phyloP scores from a whole-genome alignment of 2,888 invertebrate genomes.

The Dicranocentrus wangi region DNA sequence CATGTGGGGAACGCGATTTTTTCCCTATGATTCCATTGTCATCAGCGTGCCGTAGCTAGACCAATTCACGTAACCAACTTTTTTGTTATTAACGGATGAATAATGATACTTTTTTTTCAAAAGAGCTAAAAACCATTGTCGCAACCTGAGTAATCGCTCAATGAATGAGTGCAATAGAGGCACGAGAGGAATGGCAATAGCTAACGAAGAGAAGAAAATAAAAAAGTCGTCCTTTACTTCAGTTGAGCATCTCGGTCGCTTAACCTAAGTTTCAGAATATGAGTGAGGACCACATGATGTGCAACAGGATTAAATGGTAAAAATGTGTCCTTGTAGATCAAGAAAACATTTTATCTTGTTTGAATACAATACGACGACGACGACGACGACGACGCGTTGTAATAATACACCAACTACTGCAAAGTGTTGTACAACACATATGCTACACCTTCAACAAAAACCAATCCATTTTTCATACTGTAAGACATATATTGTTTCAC shows the following conservation, averaged over 20 bases:
- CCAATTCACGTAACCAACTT: background rate
- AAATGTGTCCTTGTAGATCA: slow-evolving; percentile 4
- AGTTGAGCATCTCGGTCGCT: background rate
- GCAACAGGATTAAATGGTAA: slow-evolving; percentile 14
- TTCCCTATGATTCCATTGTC: no score
- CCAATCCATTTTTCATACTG: no score
- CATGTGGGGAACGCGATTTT: no score
- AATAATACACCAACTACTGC: no score
- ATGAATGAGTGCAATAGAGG: slow-evolving; percentile 6
- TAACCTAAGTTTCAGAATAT: background rate
- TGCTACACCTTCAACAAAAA: no score
- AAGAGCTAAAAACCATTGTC: background rate
- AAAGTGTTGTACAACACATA: no score
- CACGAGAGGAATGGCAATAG: background rate
- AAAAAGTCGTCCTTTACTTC: background rate
- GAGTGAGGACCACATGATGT: slow-evolving; percentile 18
- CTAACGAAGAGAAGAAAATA: no score
- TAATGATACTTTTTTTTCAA: slow-evolving; percentile 7
- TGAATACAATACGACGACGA: slow-evolving; percentile 8
- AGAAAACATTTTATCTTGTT: background rate
- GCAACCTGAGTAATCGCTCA: slow-evolving; percentile 6
- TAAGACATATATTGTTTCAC: no score
- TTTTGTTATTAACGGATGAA: slow-evolving; percentile 23
- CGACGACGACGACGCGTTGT: slow-evolving; percentile 8
- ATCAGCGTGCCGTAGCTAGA: no score